phyloP scores from a whole-genome alignment of 1,140 invertebrate species.

The Tigriopus japonicus region DNA sequence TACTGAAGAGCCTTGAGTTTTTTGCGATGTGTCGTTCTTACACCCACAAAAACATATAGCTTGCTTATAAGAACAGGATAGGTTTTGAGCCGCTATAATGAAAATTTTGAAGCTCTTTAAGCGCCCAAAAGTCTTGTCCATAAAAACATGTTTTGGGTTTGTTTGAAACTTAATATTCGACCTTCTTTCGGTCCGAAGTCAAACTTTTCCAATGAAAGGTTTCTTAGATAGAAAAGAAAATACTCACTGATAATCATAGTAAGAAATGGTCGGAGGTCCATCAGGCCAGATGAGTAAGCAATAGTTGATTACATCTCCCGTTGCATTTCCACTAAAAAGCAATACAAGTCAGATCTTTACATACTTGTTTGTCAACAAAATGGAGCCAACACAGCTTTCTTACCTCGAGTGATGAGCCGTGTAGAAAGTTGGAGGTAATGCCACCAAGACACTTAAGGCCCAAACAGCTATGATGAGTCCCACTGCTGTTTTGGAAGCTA shows the following conservation, averaged over 20 bases:
- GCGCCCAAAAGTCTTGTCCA: no score
- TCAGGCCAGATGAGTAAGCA: constrained; percentile 33
- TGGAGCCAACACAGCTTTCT: neutral
- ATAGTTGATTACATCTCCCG: neutral
- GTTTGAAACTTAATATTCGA: neutral
- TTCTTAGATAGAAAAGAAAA: neutral
- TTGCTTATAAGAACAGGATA: neutral
- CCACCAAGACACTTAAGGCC: no score
- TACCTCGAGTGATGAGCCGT: no score
- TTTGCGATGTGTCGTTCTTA: neutral
- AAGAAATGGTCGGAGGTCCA: constrained; percentile 34
- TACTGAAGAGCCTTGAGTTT: neutral
- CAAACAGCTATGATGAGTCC: neutral
- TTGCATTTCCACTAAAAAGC: neutral
- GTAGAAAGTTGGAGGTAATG: no score
- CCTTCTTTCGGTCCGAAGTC: no score
- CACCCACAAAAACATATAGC: neutral
- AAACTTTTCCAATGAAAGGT: no score
- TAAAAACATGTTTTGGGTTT: no score
- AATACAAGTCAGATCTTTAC: neutral
- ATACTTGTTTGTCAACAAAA: no score
- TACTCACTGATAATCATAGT: constrained; percentile 42
- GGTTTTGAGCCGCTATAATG: neutral
- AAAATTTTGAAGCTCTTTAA: neutral
- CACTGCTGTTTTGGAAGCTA: neutral